phyloP scores from a whole-genome alignment of 2,888 invertebrate genomes.

The Trichogramma evanescens region DNA sequence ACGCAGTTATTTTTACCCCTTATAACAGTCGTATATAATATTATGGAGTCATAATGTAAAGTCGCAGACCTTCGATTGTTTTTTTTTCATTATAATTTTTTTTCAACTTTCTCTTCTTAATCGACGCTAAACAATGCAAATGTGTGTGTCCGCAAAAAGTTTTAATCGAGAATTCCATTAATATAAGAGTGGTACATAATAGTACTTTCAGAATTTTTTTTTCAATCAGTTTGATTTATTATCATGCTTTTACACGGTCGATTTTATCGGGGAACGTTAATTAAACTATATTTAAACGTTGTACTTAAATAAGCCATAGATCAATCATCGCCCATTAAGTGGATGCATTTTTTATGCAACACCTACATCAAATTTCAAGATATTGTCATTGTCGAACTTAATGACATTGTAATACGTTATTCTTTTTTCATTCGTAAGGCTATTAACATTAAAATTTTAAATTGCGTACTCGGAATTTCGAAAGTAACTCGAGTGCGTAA shows the following conservation, averaged over 20 bases:
- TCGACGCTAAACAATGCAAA: conserved; percentile 14
- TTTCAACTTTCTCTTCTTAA: not conserved
- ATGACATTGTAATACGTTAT: no score
- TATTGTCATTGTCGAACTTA: no score
- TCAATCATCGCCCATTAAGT: no score
- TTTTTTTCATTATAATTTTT: not conserved
- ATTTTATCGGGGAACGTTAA: not conserved
- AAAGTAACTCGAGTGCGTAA: no score
- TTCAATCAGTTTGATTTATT: conserved; percentile 14
- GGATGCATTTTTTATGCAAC: no score
- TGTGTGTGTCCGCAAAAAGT: conserved; percentile 4
- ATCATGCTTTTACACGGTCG: conserved; percentile 4
- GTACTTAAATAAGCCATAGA: no score
- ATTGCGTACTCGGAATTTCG: no score
- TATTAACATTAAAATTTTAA: no score
- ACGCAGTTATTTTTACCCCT: conserved; percentile 1
- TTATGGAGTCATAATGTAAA: not conserved
- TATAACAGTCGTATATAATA: not conserved
- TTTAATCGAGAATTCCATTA: conserved; percentile 17
- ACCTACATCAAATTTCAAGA: no score
- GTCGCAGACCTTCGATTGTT: conserved; percentile 19
- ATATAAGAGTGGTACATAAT: conserved; percentile 19
- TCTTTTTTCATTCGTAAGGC: no score
- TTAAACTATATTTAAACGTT: conserved; percentile 1
- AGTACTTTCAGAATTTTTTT: not conserved